Evolutionary conservation across 2,113 vertebrate genomes (phyloP).

Genomic region (Cacatua alba): DNA sequence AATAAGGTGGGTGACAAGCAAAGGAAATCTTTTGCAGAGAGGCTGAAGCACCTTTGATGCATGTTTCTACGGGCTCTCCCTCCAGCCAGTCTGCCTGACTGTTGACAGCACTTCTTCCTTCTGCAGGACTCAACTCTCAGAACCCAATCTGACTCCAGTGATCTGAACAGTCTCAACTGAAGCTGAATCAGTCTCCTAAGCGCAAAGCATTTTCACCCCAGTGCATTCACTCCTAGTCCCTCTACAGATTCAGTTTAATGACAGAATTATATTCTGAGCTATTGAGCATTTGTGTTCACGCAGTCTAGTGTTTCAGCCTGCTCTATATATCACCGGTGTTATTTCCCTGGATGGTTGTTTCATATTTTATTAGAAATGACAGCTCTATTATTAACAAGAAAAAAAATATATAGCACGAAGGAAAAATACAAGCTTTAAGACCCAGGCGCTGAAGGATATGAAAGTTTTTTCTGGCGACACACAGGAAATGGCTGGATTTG

Average conservation of each 20-base stretch:
- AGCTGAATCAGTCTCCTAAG: background rate
- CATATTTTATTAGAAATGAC: slow-evolving; percentile 79
- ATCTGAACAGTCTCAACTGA: background rate
- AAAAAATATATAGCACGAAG: slow-evolving; percentile 37
- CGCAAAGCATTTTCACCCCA: background rate
- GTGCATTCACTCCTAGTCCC: background rate
- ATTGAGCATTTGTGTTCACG: slow-evolving; percentile 51
- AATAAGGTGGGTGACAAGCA: background rate
- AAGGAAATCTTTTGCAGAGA: background rate
- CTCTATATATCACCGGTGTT: slow-evolving; percentile 61
- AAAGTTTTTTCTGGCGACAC: slow-evolving; percentile 48
- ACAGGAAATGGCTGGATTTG: slow-evolving; percentile 46
- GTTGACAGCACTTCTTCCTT: background rate
- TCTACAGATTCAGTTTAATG: background rate
- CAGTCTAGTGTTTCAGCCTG: slow-evolving; percentile 32
- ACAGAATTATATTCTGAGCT: slow-evolving; percentile 56
- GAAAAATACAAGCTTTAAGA: slow-evolving; percentile 59
- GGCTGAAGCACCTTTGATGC: background rate
- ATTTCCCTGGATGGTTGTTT: slow-evolving; percentile 72
- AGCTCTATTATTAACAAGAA: slow-evolving; percentile 79
- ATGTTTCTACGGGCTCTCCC: background rate
- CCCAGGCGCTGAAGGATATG: slow-evolving; percentile 56
- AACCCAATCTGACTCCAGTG: background rate
- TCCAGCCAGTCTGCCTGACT: background rate
- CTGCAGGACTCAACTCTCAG: background rate